Conservation (phyloP, 2,888 invertebrate species). For the Prosapia bicincta region DNA sequence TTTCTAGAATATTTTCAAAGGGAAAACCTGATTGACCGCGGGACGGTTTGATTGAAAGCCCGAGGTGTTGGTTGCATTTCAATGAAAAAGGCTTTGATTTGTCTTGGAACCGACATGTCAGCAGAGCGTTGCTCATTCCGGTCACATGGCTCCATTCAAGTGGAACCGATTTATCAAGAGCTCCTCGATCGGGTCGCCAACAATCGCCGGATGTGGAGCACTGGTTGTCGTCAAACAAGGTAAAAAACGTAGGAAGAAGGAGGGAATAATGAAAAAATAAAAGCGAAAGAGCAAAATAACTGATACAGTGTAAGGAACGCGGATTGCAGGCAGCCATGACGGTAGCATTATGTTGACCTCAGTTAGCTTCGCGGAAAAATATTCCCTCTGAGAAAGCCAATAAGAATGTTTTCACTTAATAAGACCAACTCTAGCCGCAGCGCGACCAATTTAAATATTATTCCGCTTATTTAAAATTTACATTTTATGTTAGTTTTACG, state of each 20-base stretch:
- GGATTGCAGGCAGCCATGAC: not conserved
- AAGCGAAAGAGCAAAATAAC: not conserved
- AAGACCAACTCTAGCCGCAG: not conserved
- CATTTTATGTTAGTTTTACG: too few relatives aligned
- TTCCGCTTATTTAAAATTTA: too few relatives aligned
- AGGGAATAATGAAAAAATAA: not conserved
- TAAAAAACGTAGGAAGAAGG: not conserved
- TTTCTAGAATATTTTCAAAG: not conserved
- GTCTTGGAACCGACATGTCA: constrained; percentile 2
- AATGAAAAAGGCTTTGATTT: not conserved
- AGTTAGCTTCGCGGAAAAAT: not conserved
- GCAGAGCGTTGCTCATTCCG: constrained; percentile 3
- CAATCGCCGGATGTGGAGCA: constrained; percentile 20
- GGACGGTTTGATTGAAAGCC: not conserved
- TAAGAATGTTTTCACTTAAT: not conserved
- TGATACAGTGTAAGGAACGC: not conserved
- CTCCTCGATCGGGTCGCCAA: constrained; percentile 1
- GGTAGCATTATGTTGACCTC: not conserved
- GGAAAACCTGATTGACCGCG: not conserved
- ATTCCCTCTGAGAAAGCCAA: not conserved
- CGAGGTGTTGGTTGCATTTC: not conserved
- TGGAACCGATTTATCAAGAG: constrained; percentile 21
- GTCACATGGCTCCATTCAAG: constrained; percentile 10
- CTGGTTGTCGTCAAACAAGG: not conserved
- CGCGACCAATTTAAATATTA: too few relatives aligned